Conservation (phyloP, 2,888 invertebrate species). For the Leptopilina myrica region DNA sequence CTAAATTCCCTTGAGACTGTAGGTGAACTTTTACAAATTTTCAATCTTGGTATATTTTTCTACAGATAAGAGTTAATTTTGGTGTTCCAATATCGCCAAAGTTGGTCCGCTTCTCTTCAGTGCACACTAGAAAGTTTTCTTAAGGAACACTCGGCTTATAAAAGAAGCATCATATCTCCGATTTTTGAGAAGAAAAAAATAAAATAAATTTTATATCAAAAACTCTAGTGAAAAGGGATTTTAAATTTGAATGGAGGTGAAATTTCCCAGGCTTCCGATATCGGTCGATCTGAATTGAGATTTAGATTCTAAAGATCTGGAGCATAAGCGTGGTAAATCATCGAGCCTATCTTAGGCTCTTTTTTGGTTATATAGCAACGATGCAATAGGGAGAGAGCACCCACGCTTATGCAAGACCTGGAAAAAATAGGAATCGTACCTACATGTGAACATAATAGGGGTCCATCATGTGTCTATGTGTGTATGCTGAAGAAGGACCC, state of each 20-base stretch:
- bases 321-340: slow-evolving; percentile 37
- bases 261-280: slow-evolving; percentile 38
- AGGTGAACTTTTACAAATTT: neutral
- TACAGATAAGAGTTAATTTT: neutral
- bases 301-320: slow-evolving; percentile 37
- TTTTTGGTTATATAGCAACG: neutral
- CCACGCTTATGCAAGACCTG: slow-evolving; percentile 35
- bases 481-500: slow-evolving; percentile 48
- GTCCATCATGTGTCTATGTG: slow-evolving; percentile 2
- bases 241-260: slow-evolving; percentile 25
- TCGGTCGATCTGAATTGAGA: slow-evolving; percentile 34
- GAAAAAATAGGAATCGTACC: slow-evolving; percentile 30
- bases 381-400: slow-evolving; percentile 36
- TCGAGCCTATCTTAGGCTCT: slow-evolving; percentile 25
- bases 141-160: no score
- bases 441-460: slow-evolving; percentile 37
- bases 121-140: no score
- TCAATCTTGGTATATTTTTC: no score
- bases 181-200: neutral
- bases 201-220: slow-evolving; percentile 34
- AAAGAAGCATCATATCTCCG: neutral
- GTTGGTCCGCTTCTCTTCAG: no score
- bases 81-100: no score
- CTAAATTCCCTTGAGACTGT: neutral
- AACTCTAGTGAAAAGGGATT: slow-evolving; percentile 17